A percentile compares a stretch with the other conserved stretches of the same genome.
Conservation (phyloP, 1,140 invertebrate genomes). For the Meloidogyne chitwoodi region DNA sequence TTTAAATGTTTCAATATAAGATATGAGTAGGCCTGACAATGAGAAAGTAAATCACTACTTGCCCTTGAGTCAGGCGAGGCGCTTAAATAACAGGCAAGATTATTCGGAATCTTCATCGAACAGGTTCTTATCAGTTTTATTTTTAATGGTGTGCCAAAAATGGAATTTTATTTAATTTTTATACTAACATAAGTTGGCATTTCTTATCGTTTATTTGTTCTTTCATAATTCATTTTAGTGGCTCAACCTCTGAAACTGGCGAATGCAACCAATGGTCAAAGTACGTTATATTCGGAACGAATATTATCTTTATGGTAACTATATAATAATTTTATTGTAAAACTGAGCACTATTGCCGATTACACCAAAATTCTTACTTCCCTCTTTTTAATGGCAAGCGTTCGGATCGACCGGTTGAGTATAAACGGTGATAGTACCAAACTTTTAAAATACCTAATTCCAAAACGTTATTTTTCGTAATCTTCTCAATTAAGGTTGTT, state of each 20-base stretch:
- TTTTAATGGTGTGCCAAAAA: background rate
- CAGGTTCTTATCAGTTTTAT: background rate
- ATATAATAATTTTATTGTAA: too few species aligned
- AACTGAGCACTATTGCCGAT: too few species aligned
- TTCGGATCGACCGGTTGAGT: too few species aligned
- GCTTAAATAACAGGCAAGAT: background rate
- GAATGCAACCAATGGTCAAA: constrained; percentile 17
- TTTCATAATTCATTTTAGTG: background rate
- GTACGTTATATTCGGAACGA: constrained; percentile 12
- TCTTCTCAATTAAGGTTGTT: constrained; percentile 46
- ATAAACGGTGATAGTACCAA: too few species aligned
- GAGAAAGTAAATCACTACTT: background rate
- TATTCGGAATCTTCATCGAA: background rate
- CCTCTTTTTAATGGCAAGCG: too few species aligned
- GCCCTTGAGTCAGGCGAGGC: background rate
- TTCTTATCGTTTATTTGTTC: background rate
- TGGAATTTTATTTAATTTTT: too few species aligned
- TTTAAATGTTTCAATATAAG: background rate
- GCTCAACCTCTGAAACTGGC: background rate
- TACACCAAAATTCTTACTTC: too few species aligned
- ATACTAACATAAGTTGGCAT: background rate
- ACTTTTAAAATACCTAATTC: background rate
- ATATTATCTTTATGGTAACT: constrained; percentile 26
- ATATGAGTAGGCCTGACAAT: background rate
- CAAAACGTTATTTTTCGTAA: background rate